phyloP scores from a whole-genome alignment of 2,888 invertebrate genomes.

The Standfussiana lucernea region DNA sequence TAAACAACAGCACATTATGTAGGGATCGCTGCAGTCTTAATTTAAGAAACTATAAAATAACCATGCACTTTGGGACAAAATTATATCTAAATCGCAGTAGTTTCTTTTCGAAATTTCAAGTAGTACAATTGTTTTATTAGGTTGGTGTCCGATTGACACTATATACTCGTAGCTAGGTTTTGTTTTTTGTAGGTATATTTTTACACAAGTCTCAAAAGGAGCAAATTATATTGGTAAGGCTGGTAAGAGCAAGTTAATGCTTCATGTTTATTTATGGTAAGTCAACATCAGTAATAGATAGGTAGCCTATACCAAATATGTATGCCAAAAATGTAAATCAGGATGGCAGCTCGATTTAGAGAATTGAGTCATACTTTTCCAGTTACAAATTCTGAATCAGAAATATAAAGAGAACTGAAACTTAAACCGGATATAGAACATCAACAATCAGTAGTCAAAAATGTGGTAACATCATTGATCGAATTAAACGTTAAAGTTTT shows the following conservation, averaged over 20 bases:
- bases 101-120: background rate
- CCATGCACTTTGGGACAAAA: background rate
- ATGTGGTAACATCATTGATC: background rate
- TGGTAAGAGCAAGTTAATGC: background rate
- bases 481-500: background rate
- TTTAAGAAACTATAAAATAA: constrained; percentile 2
- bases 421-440: background rate
- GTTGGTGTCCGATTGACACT: background rate
- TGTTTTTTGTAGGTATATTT: background rate
- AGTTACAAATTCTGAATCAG: constrained; percentile 23
- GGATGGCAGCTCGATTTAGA: constrained; percentile 27
- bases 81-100: background rate
- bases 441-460: background rate
- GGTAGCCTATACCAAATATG: constrained; percentile 5
- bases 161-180: background rate
- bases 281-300: constrained; percentile 20
- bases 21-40: background rate
- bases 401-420: constrained; percentile 7
- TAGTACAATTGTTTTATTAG: background rate
- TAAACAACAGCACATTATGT: constrained; percentile 24
- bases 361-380: constrained; percentile 40
- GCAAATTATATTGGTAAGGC: background rate
- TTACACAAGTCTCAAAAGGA: background rate
- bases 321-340: constrained; percentile 20
- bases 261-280: constrained; percentile 20